A percentile compares a stretch with the other conserved stretches of the same genome.
Conservation (phyloP, 2,797 vertebrate species). For the Naso thynnoides region DNA sequence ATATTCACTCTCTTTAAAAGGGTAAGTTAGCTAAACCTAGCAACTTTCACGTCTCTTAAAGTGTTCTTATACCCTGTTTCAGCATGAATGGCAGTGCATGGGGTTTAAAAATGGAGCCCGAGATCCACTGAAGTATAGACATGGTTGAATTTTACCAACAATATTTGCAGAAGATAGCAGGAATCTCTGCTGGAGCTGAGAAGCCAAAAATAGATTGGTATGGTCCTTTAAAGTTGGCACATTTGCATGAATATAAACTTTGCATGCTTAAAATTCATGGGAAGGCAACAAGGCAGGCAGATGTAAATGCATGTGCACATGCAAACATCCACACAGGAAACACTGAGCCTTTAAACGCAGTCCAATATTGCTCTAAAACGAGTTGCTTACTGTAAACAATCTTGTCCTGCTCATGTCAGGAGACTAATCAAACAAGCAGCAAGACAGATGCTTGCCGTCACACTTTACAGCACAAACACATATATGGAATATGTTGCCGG, state of each 20-base stretch:
- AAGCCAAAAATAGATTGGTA: too few species aligned
- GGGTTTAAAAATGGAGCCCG: too few species aligned
- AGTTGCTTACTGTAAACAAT: conserved; percentile 44
- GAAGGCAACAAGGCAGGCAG: neutral
- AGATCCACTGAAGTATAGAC: too few species aligned
- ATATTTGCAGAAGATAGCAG: too few species aligned
- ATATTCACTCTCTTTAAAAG: too few species aligned
- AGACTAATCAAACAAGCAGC: conserved; percentile 68
- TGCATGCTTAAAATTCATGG: neutral
- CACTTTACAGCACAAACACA: conserved; percentile 64
- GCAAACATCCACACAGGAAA: neutral
- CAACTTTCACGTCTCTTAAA: too few species aligned
- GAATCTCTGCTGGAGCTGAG: too few species aligned
- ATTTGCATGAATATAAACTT: neutral
- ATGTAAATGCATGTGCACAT: neutral
- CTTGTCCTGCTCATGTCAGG: conserved; percentile 40
- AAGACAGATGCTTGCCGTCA: conserved; percentile 68
- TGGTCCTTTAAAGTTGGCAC: neutral
- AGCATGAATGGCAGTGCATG: too few species aligned
- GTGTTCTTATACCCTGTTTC: too few species aligned
- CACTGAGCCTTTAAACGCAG: conserved; percentile 2
- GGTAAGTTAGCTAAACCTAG: too few species aligned
- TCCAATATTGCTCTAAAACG: conserved; percentile 27
- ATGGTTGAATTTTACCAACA: too few species aligned
- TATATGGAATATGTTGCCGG: conserved; percentile 25